These are phyloP conservation scores for Zaprionus obscuricornis DNA, from an alignment of 2,888 invertebrate genomes.

Conservation along the genomic window DNA sequence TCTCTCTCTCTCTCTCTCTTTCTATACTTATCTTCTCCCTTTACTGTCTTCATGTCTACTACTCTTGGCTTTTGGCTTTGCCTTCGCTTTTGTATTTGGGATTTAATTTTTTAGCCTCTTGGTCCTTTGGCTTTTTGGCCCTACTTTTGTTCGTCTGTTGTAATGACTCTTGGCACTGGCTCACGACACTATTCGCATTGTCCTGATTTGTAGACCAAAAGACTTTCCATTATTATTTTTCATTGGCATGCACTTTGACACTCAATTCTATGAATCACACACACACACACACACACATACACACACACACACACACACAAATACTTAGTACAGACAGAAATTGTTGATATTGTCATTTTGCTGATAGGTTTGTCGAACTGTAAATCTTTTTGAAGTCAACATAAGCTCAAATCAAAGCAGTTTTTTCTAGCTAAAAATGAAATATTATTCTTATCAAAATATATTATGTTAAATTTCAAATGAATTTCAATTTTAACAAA, in stretches of 20 bases:
- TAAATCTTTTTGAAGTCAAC: no score
- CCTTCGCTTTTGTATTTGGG: constrained; percentile 29
- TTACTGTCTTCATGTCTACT: no score
- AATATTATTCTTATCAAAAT: no score
- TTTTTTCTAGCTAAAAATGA: no score
- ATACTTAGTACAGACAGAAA: not conserved
- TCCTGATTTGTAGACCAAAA: constrained; percentile 43
- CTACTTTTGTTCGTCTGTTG: constrained; percentile 47
- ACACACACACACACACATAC: not conserved
- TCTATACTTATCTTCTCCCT: no score
- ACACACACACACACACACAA: not conserved
- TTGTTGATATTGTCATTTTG: no score
- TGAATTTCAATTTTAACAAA: no score
- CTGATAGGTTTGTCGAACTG: no score
- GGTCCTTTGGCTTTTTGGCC: constrained; percentile 37
- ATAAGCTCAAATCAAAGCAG: no score
- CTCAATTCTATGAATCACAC: constrained; percentile 33
- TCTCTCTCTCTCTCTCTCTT: not conserved
- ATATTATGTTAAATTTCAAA: no score
- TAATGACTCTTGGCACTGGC: constrained; percentile 67
- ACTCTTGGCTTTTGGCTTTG: not conserved
- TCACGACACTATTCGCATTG: not conserved
- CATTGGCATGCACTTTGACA: constrained; percentile 71
- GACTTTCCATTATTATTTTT: constrained; percentile 69
- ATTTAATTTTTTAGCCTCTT: constrained; percentile 41